Evolutionary conservation across 2,797 vertebrate genomes (phyloP), one percentile per base, ranked within the genome.

Genomic region (Acanthurus leucopareius): DNA sequence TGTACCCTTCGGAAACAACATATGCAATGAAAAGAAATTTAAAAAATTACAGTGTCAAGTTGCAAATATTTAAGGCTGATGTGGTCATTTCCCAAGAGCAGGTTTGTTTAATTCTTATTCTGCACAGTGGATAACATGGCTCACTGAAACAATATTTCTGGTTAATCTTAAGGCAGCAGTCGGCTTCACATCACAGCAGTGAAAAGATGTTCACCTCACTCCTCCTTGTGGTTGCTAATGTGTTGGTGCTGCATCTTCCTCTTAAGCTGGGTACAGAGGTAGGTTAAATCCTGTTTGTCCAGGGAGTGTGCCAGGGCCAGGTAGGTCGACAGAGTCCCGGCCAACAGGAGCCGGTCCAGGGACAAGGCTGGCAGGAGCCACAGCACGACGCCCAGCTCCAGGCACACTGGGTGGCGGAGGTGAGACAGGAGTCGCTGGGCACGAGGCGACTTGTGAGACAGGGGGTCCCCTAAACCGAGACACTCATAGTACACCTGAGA

Each of bases 311-410:
- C 97, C 61, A 96, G 86, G 63, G 90, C 91, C 83, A 97, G 90
- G 90, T 98, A 98, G 47, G 93, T 69, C 0, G 97, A 96, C 77
- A 98, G 93, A 25, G 92, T 92, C 53, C 85, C 87, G 0, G 97
- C 95, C 48, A 98, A 91, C 70, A 98, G 92, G 45, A 97, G 94
- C 47, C 97, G 90, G 83, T 98, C 97, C n/a, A 96, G 92, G 44
- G 97, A 90, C 66, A 98, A 75, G 6, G 95, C 92, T 5, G 97
- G 97, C 47, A 98, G 93, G n/a, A 95, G 90, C 97, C 97, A 98
- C 51, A 98, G 93, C 74, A 98, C 94, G 0, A 96, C 91, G 13
- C 91, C 89, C 71, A 98, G 92, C 91, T 98, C 97, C 92, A 97
- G 88, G 67, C 94, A 98, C 71, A 98, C 95, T 0, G 97, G 97